Percentiles rank a stretch among this genome's conserved stretches.
These are phyloP conservation scores for Gorilla gorilla DNA, from an alignment of 2,113 vertebrate genomes.

Conservation along the genomic window DNA sequence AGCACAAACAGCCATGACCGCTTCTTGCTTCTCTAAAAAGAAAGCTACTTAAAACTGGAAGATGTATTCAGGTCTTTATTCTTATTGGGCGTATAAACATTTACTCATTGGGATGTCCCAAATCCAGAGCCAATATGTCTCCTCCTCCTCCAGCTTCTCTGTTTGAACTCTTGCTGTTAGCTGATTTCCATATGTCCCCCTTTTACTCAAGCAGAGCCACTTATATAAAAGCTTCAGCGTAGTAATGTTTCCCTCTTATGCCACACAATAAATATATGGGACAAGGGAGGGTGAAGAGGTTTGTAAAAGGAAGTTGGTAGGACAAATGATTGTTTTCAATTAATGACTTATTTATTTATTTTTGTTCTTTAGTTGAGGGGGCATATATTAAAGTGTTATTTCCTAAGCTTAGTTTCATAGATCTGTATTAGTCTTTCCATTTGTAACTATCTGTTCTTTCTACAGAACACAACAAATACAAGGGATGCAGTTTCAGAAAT, in stretches of 20 bases:
- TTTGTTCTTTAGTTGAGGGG: slow-evolving; percentile 12
- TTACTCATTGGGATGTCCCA: background rate
- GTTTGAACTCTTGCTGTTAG: background rate
- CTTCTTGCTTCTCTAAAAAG: background rate
- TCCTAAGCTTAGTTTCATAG: background rate
- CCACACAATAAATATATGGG: background rate
- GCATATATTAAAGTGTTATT: background rate
- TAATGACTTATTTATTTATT: background rate
- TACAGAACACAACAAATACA: background rate
- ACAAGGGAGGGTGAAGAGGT: background rate
- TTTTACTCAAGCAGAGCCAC: background rate
- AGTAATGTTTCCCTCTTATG: background rate
- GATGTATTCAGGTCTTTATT: background rate
- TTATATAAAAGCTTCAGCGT: background rate
- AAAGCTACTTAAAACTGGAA: slow-evolving; percentile 4
- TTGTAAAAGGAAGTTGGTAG: background rate
- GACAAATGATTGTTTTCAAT: background rate
- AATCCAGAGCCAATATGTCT: background rate
- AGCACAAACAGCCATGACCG: background rate
- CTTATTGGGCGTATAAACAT: background rate
- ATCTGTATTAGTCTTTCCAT: background rate
- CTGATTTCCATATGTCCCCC: background rate
- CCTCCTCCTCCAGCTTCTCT: background rate
- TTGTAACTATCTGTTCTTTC: background rate
- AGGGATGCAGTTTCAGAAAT: background rate